Evolutionary conservation across 2,113 vertebrate genomes (phyloP).

Genomic region (Galeopterus variegatus): DNA sequence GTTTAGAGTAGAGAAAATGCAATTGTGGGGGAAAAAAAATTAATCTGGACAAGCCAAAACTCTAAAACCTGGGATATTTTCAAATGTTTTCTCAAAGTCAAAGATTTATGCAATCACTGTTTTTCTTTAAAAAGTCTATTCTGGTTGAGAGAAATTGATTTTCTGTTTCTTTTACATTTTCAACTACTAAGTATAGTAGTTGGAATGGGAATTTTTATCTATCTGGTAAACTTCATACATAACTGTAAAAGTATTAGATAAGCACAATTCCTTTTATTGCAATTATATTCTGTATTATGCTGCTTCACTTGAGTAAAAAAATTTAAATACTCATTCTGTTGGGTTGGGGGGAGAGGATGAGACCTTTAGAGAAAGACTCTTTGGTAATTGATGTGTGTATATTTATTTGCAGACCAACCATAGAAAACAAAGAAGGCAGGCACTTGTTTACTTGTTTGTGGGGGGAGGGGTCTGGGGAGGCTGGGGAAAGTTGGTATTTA

Average conservation of each 20-base stretch:
- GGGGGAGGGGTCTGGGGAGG: conserved; percentile 58
- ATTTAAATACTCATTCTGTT: conserved; percentile 52
- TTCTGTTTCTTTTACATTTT: conserved; percentile 55
- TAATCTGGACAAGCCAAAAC: conserved; percentile 69
- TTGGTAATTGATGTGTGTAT: conserved; percentile 67
- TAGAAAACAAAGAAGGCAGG: conserved; percentile 77
- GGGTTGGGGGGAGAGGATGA: not conserved
- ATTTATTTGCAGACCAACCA: conserved; percentile 69
- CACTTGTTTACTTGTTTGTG: conserved; percentile 73
- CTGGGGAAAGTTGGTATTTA: conserved; percentile 72
- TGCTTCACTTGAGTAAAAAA: conserved; percentile 59
- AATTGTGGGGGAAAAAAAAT: conserved; percentile 61
- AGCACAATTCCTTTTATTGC: conserved; percentile 43
- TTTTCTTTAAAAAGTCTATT: conserved; percentile 46
- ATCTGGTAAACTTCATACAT: conserved; percentile 64
- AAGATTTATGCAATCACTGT: conserved; percentile 9
- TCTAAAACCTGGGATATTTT: conserved; percentile 52
- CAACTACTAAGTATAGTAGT: not conserved
- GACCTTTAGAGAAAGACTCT: conserved; percentile 58
- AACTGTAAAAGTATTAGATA: conserved; percentile 48
- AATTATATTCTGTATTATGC: conserved; percentile 6
- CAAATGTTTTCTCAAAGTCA: conserved; percentile 58
- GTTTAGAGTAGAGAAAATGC: conserved; percentile 49
- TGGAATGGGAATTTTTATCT: conserved; percentile 50
- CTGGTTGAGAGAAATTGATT: conserved; percentile 9